phyloP scores from a whole-genome alignment of 2,888 invertebrate species.

The Eudemis profundana region DNA sequence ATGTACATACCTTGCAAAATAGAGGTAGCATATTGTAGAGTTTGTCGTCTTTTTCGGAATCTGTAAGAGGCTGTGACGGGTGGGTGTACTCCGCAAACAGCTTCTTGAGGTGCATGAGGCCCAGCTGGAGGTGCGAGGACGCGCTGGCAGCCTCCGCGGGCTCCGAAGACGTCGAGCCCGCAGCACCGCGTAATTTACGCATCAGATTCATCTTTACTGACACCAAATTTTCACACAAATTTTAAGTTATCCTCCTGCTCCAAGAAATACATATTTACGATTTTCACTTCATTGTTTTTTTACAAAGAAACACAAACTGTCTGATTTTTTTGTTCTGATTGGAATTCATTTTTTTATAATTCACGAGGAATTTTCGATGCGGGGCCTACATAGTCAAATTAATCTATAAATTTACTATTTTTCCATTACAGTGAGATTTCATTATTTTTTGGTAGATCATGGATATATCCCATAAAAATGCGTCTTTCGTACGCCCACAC shows the following conservation, averaged over 20 bases:
- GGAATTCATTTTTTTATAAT: conserved; percentile 27
- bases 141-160: conserved; percentile 86
- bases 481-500: conserved; percentile 41
- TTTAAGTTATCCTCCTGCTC: conserved; percentile 16
- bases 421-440: neutral
- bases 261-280: conserved; percentile 27
- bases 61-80: conserved; percentile 91
- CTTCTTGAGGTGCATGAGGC: conserved; percentile 98
- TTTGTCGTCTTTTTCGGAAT: conserved; percentile 95
- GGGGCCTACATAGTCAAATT: conserved; percentile 12
- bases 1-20: conserved; percentile 94
- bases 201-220: conserved; percentile 92
- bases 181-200: conserved; percentile 92
- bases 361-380: neutral
- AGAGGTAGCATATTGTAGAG: conserved; percentile 98
- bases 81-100: conserved; percentile 97
- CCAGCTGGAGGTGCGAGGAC: conserved; percentile 93
- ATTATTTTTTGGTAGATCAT: conserved; percentile 7
- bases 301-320: conserved; percentile 26
- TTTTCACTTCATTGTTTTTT: conserved; percentile 38
- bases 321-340: conserved; percentile 14
- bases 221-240: conserved; percentile 15
- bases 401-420: neutral
- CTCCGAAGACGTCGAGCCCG: conserved; percentile 80
- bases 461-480: conserved; percentile 24